Base-by-base conservation (phyloP, 2,797 vertebrate genomes). In the Myotis pilosus region DNA sequence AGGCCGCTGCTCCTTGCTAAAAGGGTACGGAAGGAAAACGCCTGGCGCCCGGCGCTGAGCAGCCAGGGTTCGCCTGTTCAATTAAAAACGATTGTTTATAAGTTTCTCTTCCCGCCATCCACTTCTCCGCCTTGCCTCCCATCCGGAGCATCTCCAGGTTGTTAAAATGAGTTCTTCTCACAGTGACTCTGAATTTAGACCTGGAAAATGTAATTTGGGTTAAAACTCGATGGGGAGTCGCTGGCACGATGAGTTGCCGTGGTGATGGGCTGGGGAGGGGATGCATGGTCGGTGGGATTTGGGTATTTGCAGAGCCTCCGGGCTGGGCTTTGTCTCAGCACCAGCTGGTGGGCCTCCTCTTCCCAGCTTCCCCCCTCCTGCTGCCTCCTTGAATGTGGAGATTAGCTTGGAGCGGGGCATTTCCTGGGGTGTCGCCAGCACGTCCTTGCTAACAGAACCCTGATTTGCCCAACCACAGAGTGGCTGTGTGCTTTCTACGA, bases 181-280 rank as follows among this genome's bases (percentile, higher is more conserved):
- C 85, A 55, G 80, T 5, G 85, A 36, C 85, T 96, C 94, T 51
- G 95, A 68, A 85, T 95, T 95, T 69, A 95, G 95, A 76, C 89
- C 85, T 91, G 92, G 83, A 94, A 95, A 92, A 94, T 36, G 92
- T 22, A 97, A 97, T 97, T 95, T 97, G 96, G 97, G 97, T 97
- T 97, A 97, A 96, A 97, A 94, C 95, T 93, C 96, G 62, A 95
- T 97, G 94, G 97, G 96, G 96, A 95, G 94, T 75, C 93, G 47
- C 90, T 89, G 49, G n/a, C 55, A 30, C 15, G 17, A 30, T 5
- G 87, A 92, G 96, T 97, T 97, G 96, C 97, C 94, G 47, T 97
- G 96, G 97, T 72, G 94, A 97, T 88, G 74, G 4, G 69, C 3
- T 22, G 51, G 87, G 68, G 53, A 49, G 89, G 57, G 16, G 53